phyloP scores from a whole-genome alignment of 2,888 invertebrate genomes.

The Dryobota labecula region DNA sequence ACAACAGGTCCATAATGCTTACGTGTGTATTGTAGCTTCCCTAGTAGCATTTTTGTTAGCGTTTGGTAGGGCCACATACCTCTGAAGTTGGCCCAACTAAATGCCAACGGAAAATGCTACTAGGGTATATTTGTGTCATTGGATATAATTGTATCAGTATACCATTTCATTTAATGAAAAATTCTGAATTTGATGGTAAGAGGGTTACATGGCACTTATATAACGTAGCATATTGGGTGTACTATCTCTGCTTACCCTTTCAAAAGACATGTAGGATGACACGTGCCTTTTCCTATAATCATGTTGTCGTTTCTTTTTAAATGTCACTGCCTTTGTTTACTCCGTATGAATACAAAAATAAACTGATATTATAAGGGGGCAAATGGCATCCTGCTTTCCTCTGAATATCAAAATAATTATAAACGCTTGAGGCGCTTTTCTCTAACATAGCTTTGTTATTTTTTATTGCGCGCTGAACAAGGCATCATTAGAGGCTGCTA shows the following conservation, averaged over 20 bases:
- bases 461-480: slow-evolving; percentile 41
- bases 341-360: slow-evolving; percentile 34
- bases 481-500: slow-evolving; percentile 31
- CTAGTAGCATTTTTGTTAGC: too few relatives aligned
- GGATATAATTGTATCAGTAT: background rate
- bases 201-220: background rate
- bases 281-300: background rate
- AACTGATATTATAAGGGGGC: slow-evolving; percentile 7
- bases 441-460: slow-evolving; percentile 35
- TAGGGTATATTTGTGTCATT: background rate
- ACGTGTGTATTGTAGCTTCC: background rate
- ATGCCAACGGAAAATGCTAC: too few relatives aligned
- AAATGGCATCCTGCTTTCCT: slow-evolving; percentile 3
- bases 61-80: too few relatives aligned
- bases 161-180: background rate
- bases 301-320: background rate
- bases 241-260: background rate
- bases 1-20: background rate
- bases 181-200: background rate
- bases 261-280: background rate
- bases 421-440: slow-evolving; percentile 34
- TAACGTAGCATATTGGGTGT: background rate
- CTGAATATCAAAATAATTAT: slow-evolving; percentile 47
- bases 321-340: slow-evolving; percentile 38
- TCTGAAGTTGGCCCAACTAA: too few relatives aligned